phyloP scores from a whole-genome alignment of 2,888 invertebrate genomes.

The Nymphalis urticae region DNA sequence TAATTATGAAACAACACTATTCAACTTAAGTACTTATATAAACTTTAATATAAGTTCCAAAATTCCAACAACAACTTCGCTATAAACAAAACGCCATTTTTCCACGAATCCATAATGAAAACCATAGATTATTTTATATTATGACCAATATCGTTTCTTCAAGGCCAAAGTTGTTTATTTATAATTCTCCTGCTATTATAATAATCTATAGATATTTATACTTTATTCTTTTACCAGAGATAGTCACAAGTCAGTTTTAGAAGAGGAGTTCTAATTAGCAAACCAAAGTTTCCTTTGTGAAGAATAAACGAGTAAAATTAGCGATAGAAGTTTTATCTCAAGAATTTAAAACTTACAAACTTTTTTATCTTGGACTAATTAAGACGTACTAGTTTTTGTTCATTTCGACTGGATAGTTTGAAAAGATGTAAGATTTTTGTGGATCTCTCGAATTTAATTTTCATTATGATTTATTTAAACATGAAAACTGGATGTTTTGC shows the following conservation, averaged over 20 bases:
- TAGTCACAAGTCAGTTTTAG: neutral
- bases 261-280: constrained; percentile 18
- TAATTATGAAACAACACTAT: too few species aligned
- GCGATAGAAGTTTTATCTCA: constrained; percentile 24
- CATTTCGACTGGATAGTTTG: constrained; percentile 12
- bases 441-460: neutral
- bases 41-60: too few species aligned
- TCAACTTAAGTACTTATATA: too few species aligned
- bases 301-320: constrained; percentile 22
- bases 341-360: constrained; percentile 20
- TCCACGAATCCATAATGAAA: too few species aligned
- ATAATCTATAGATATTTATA: too few species aligned
- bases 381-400: constrained; percentile 11
- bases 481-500: neutral
- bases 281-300: constrained; percentile 24
- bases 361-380: constrained; percentile 28
- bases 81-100: too few species aligned
- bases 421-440: neutral
- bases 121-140: too few species aligned
- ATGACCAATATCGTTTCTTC: too few species aligned
- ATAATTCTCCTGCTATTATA: too few species aligned
- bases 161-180: too few species aligned
- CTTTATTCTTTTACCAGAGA: neutral
- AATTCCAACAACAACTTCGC: too few species aligned
- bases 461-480: neutral